These are phyloP conservation scores for Cathartes aura DNA, from an alignment of 2,113 vertebrate species.

Conservation along the genomic window DNA sequence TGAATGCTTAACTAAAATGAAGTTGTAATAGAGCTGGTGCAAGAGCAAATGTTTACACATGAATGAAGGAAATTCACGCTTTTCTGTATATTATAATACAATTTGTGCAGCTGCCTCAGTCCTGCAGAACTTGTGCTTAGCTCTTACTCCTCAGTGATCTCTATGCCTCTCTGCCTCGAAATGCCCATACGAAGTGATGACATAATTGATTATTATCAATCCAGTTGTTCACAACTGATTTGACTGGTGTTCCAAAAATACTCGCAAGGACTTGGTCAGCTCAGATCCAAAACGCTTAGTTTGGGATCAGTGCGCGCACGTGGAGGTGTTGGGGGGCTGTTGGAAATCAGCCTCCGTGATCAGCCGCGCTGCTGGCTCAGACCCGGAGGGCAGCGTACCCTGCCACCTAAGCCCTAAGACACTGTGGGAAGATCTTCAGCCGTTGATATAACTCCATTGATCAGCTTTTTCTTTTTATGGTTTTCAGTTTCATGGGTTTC, in stretches of 20 bases:
- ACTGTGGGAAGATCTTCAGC: background rate
- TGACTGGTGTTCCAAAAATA: background rate
- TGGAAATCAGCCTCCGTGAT: background rate
- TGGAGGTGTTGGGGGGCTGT: background rate
- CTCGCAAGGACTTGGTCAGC: background rate
- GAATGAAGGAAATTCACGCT: background rate
- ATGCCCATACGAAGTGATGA: background rate
- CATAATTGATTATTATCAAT: fast-evolving
- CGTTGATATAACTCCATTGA: background rate
- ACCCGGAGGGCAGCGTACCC: background rate
- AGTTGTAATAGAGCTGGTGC: background rate
- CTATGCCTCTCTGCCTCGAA: background rate
- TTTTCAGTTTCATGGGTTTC: background rate
- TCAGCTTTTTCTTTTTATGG: background rate
- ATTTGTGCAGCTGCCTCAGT: background rate
- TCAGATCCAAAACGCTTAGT: background rate
- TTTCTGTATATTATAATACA: background rate
- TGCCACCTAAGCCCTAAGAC: background rate
- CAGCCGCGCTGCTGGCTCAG: background rate
- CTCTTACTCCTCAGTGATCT: background rate
- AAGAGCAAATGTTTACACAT: background rate
- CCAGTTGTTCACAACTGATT: background rate
- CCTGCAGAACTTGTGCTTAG: background rate
- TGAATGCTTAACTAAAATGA: background rate
- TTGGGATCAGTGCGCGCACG: fast-evolving